Base-by-base conservation (phyloP, 2,888 invertebrate genomes). In the Nemotelus pantherinus region DNA sequence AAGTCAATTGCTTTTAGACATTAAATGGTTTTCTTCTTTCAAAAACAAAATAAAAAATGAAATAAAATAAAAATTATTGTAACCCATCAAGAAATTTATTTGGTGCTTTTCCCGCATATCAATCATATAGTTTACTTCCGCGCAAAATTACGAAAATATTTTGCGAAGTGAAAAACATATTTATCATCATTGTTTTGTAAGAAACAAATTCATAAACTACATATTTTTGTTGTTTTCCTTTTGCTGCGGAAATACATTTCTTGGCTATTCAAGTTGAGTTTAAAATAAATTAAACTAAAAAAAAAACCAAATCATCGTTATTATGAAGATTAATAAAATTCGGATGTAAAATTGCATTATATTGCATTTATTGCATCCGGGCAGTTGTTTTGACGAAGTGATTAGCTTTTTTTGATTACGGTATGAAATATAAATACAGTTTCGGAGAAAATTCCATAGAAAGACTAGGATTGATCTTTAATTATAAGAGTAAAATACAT, bases 1-100 rank as follows among this genome's bases (percentile, higher is more conserved):
- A 25, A 25, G 25, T 75, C 70, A 74, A 70, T 70, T 50, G 45
- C 75, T 75, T 77, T 71, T 67, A 60, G 63, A 79, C 45, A 71
- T 64, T 60, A 68, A 77, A 70, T 68, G 43, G 43, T 25, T 39
- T 2, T 3, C 7, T 58, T 25, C n/a, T 44, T 55, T 65, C 43
- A 25, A 25, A 25, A 63, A 68, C 39, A 57, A 68, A 76, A 44
- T 50, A 53, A 67, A 76, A 74, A 47, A 43, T 75, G 41, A 50
- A 3, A 64, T 50, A 50, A 50, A 47, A 57, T 60, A 60, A 60
- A 60, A n/a, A n/a, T 5, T 60, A 25, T 25, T 25, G 25, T 25
- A 25, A 25, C 25, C 25, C 25, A 25, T 25, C 25, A 25, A 25
- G 25, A 25, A 25, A 25, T 25, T 25, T 25, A 25, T 25, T 25